phyloP scores from a whole-genome alignment of 2,797 vertebrate species.

The Lates japonicus region DNA sequence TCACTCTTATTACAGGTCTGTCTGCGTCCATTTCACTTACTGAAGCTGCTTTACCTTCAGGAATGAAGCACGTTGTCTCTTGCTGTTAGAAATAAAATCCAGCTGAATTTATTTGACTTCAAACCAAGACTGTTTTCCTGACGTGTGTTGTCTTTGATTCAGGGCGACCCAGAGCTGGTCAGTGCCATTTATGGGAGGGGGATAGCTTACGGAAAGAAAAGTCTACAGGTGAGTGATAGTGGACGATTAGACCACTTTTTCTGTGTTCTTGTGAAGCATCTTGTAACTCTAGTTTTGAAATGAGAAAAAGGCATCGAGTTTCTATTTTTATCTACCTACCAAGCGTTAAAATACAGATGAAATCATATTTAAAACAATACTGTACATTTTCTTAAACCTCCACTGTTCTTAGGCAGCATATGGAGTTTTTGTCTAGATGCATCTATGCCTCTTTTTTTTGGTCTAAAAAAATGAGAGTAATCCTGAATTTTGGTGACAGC shows the following conservation, averaged over 20 bases:
- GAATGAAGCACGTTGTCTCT: background rate
- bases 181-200: conserved; percentile 98
- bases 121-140: background rate
- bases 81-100: background rate
- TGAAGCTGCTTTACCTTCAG: background rate
- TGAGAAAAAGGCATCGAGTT: background rate
- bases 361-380: background rate
- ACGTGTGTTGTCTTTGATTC: conserved; percentile 61
- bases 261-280: background rate
- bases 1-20: conserved; percentile 96
- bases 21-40: background rate
- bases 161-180: conserved; percentile 96
- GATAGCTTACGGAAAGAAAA: conserved; percentile 98
- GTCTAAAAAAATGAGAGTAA: conserved; percentile 3
- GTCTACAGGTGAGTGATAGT: conserved; percentile 93
- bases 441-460: background rate
- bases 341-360: background rate
- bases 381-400: background rate
- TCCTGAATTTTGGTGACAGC: conserved; percentile 26
- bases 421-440: background rate
- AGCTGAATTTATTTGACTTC: background rate
- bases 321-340: background rate
- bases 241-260: too few species aligned
- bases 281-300: background rate
- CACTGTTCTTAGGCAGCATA: background rate